A percentile compares a stretch with the other conserved stretches of the same genome.
Evolutionary conservation across 2,888 invertebrate genomes (phyloP).

Genomic region (Eurytoma californica): DNA sequence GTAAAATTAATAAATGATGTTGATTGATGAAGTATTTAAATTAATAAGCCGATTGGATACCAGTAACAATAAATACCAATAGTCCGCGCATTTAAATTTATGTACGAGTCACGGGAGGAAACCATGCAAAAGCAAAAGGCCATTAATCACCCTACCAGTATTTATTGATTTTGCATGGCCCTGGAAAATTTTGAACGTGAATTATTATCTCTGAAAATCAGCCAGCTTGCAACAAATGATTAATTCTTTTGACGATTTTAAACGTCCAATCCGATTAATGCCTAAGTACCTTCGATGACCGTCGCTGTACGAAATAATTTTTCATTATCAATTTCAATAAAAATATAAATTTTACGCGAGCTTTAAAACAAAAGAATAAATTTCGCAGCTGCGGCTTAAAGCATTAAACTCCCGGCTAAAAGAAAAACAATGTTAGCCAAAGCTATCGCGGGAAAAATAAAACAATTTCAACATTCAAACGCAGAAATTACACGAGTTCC

Average conservation of each 20-base stretch:
- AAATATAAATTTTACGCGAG: too few species aligned
- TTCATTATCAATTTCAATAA: too few species aligned
- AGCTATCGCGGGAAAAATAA: too few species aligned
- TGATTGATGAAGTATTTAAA: conserved; percentile 17
- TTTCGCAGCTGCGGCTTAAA: too few species aligned
- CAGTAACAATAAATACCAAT: conserved; percentile 41
- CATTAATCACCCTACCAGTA: conserved; percentile 42
- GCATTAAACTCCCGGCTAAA: too few species aligned
- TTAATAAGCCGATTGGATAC: conserved; percentile 17
- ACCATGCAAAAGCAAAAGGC: conserved; percentile 19
- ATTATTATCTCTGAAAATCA: conserved; percentile 32
- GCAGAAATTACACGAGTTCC: not conserved
- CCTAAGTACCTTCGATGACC: too few species aligned
- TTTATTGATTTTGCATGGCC: conserved; percentile 44
- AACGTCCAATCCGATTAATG: not conserved
- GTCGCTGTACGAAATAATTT: too few species aligned
- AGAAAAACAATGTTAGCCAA: too few species aligned
- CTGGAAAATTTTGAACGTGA: conserved; percentile 40
- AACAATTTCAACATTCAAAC: not conserved
- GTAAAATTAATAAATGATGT: not conserved
- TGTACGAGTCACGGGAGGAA: not conserved
- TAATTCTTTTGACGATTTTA: not conserved
- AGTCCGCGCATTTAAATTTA: conserved; percentile 42
- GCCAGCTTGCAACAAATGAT: not conserved
- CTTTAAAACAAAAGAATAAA: too few species aligned